Conservation (phyloP, 2,797 vertebrate genomes). For the Mallotus villosus region DNA sequence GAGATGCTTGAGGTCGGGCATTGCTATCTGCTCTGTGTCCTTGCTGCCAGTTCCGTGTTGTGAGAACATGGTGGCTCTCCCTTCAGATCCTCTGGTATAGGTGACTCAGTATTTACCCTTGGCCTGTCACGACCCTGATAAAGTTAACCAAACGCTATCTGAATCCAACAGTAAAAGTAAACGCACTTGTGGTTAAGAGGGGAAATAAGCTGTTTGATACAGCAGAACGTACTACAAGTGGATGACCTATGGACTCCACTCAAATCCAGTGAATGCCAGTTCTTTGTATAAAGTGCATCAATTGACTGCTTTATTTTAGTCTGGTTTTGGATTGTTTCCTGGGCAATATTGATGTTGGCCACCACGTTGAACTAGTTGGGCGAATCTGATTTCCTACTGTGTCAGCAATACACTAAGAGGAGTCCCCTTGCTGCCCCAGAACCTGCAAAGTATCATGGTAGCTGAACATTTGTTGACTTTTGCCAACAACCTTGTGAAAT, state of each 20-base stretch:
- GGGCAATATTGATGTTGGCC: not conserved
- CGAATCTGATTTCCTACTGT: not conserved
- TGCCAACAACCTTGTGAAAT: too few species aligned
- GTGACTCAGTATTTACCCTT: conserved; percentile 2
- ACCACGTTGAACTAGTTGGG: not conserved
- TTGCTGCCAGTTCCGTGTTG: conserved; percentile 3
- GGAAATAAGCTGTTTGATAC: not conserved
- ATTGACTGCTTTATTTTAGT: conserved; percentile 8
- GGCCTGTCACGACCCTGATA: not conserved
- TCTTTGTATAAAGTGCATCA: not conserved
- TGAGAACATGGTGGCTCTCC: conserved; percentile 19
- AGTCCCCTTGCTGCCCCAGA: too few species aligned
- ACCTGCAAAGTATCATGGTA: too few species aligned
- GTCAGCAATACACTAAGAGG: too few species aligned
- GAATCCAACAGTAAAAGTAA: not conserved
- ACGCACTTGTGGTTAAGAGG: not conserved
- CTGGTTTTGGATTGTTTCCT: not conserved
- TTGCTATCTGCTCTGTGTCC: conserved; percentile 21
- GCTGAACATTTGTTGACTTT: too few species aligned
- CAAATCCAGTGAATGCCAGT: not conserved
- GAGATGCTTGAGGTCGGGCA: conserved; percentile 1
- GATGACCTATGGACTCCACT: not conserved
- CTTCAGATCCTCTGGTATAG: conserved; percentile 14
- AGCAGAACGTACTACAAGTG: too few species aligned
- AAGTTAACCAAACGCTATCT: not conserved